Evolutionary conservation across 1,140 invertebrate species (phyloP).

Genomic region (Dendrolimus kikuchii): DNA sequence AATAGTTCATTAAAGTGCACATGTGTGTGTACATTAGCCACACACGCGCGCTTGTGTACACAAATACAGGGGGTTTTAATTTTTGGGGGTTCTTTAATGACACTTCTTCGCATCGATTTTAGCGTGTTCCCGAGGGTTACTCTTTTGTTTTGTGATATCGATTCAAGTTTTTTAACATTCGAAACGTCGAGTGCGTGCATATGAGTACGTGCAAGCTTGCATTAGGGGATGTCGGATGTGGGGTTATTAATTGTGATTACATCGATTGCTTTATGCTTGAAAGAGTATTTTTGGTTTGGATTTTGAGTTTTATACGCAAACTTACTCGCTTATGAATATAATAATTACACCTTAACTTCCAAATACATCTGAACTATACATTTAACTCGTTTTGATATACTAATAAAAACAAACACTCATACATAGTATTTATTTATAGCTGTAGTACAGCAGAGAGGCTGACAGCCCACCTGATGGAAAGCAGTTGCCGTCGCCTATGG

Average conservation of each 20-base stretch:
- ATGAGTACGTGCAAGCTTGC: constrained; percentile 31
- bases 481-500: too few species aligned
- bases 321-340: too few species aligned
- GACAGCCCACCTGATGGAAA: too few species aligned
- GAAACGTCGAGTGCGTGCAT: constrained; percentile 32
- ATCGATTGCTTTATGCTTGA: constrained; percentile 10
- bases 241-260: constrained; percentile 14
- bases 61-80: constrained; percentile 61
- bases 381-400: too few species aligned
- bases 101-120: constrained; percentile 70
- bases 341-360: too few species aligned
- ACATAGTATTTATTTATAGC: too few species aligned
- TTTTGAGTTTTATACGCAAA: too few species aligned
- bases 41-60: constrained; percentile 37
- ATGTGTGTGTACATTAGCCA: constrained; percentile 34
- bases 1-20: constrained; percentile 50
- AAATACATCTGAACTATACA: too few species aligned
- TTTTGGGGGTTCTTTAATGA: constrained; percentile 71
- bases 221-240: constrained; percentile 6
- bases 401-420: too few species aligned
- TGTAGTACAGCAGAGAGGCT: too few species aligned
- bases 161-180: constrained; percentile 42
- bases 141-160: constrained; percentile 67
- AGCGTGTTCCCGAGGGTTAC: constrained; percentile 57
- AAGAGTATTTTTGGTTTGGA: too few species aligned